Percentiles rank a stretch among this genome's conserved stretches.
These are phyloP conservation scores for Steromphala cineraria DNA, from an alignment of 2,888 invertebrate genomes.

Conservation along the genomic window DNA sequence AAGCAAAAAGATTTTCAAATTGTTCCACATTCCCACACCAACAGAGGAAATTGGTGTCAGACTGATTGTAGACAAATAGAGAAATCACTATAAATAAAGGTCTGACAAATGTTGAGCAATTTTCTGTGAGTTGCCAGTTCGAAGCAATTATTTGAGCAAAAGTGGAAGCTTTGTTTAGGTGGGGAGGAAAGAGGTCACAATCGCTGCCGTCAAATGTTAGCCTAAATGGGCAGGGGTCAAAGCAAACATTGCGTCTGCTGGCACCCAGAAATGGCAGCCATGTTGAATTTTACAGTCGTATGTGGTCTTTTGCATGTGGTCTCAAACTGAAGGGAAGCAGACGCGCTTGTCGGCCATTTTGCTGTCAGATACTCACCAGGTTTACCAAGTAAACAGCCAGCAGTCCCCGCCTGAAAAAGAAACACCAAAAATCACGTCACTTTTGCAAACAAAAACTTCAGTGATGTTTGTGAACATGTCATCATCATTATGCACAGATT, in stretches of 20 bases:
- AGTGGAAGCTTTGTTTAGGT: conserved; percentile 17
- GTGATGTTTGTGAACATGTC: conserved; percentile 19
- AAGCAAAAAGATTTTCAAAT: conserved; percentile 17
- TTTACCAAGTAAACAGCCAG: conserved; percentile 88
- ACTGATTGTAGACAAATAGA: conserved; percentile 15
- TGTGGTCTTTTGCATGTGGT: conserved; percentile 19
- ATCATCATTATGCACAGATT: background rate
- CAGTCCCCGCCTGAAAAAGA: conserved; percentile 81
- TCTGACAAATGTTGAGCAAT: conserved; percentile 17
- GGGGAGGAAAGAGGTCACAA: background rate
- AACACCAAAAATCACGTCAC: conserved; percentile 35
- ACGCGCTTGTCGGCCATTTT: background rate
- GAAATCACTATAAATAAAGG: conserved; percentile 10
- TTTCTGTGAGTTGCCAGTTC: background rate
- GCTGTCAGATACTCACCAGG: conserved; percentile 78
- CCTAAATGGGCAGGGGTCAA: conserved; percentile 10
- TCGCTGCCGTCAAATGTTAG: background rate
- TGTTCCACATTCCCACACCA: conserved; percentile 18
- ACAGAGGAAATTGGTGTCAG: conserved; percentile 17
- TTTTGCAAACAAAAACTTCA: conserved; percentile 26
- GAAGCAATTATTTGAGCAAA: conserved; percentile 11
- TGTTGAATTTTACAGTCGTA: conserved; percentile 24
- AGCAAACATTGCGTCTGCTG: conserved; percentile 7
- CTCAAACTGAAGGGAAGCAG: conserved; percentile 7
- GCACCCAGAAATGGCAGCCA: background rate